Evolutionary conservation across 1,140 invertebrate genomes (phyloP).

Genomic region (Thalassaphorura encarpata): DNA sequence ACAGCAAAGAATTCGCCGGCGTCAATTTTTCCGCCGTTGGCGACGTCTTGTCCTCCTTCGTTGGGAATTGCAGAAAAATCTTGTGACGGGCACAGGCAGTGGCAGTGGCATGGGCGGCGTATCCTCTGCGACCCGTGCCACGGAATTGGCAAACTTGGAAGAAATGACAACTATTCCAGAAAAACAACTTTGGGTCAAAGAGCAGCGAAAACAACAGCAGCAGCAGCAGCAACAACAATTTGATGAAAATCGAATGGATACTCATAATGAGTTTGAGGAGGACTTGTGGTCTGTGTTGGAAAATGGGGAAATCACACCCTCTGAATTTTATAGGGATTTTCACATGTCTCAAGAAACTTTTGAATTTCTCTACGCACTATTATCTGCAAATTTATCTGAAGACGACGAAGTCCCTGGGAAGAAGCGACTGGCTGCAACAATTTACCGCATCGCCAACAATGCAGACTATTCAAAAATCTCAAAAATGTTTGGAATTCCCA

Average conservation of each 20-base stretch:
- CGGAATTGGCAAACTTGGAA: not conserved
- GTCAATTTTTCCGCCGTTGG: conserved; percentile 26
- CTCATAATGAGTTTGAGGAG: too few species aligned
- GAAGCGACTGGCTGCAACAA: conserved; percentile 22
- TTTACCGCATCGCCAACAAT: conserved; percentile 22
- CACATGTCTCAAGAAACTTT: conserved; percentile 25
- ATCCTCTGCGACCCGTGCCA: too few species aligned
- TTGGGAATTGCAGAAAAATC: conserved; percentile 2
- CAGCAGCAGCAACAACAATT: not conserved
- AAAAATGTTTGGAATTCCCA: conserved; percentile 25
- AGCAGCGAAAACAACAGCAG: too few species aligned
- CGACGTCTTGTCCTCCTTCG: conserved; percentile 17
- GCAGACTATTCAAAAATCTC: conserved; percentile 22
- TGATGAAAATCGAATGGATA: not conserved
- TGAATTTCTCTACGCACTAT: conserved; percentile 21
- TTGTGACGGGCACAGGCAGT: not conserved
- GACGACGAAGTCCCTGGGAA: conserved; percentile 19
- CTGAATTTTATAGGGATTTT: conserved; percentile 16
- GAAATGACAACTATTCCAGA: not conserved
- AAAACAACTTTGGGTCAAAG: not conserved
- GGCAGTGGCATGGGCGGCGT: too few species aligned
- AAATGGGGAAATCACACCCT: conserved; percentile 6
- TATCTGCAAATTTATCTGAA: conserved; percentile 17
- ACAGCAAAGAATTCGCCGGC: conserved; percentile 17
- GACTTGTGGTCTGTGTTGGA: conserved; percentile 23